Percentiles rank a stretch among this genome's conserved stretches.
Conservation (phyloP, 2,797 vertebrate species). For the Meriones psammophilus region DNA sequence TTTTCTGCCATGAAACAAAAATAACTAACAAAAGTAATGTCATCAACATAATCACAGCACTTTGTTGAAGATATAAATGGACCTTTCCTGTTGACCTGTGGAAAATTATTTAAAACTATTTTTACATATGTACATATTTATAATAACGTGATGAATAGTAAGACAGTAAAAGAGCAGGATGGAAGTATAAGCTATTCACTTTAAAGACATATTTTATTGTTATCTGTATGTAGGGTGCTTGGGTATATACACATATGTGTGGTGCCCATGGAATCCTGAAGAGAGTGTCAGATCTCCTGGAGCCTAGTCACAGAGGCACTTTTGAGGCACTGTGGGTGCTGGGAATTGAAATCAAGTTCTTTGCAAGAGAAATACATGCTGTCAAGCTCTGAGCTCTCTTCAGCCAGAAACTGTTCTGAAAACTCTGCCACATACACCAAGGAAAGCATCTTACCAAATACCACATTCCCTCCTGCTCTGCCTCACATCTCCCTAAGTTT, state of each 20-base stretch:
- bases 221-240: background rate
- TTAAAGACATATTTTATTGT: background rate
- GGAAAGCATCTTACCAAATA: conserved; percentile 84
- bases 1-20: background rate
- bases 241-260: background rate
- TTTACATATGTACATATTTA: conserved; percentile 89
- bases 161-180: conserved; percentile 73
- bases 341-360: background rate
- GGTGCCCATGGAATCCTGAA: background rate
- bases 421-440: conserved; percentile 65
- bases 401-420: conserved; percentile 73
- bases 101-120: conserved; percentile 86
- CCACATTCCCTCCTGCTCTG: conserved; percentile 82
- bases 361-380: background rate
- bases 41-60: conserved; percentile 75
- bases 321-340: background rate
- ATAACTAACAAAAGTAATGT: background rate
- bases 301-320: background rate
- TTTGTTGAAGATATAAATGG: conserved; percentile 83
- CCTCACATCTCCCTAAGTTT: conserved; percentile 80
- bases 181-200: conserved; percentile 78
- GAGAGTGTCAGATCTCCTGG: background rate
- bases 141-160: conserved; percentile 79
- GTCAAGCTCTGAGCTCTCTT: background rate
- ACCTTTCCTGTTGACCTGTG: conserved; percentile 79